Percentiles rank a stretch among this genome's conserved stretches.
Conservation (phyloP, 2,888 invertebrate species). For the Omphaloscelis lunosa region DNA sequence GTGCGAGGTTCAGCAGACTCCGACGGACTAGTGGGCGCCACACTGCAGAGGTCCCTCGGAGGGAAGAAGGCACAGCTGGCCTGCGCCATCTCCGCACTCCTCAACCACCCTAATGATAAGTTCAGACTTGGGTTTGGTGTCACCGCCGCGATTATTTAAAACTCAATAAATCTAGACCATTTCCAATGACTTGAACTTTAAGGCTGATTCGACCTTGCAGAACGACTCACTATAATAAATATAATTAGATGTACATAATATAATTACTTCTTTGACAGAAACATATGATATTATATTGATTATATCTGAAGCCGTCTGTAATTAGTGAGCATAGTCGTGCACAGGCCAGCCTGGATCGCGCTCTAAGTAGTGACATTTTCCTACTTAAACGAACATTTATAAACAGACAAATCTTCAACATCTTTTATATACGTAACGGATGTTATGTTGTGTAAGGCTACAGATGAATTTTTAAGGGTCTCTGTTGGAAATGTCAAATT, state of each 20-base stretch:
- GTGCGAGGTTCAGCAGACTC: slow-evolving; percentile 86
- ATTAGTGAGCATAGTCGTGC: slow-evolving; percentile 8
- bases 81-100: slow-evolving; percentile 85
- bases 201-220: neutral
- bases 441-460: slow-evolving; percentile 2
- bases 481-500: slow-evolving; percentile 13
- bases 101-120: slow-evolving; percentile 88
- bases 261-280: slow-evolving; percentile 28
- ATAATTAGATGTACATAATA: slow-evolving; percentile 7
- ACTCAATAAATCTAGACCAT: slow-evolving; percentile 9
- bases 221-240: slow-evolving; percentile 5
- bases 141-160: slow-evolving; percentile 81
- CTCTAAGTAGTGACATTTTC: neutral
- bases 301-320: neutral
- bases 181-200: slow-evolving; percentile 11
- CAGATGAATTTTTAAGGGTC: neutral
- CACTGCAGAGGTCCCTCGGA: slow-evolving; percentile 83
- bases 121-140: slow-evolving; percentile 87
- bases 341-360: neutral
- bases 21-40: slow-evolving; percentile 87
- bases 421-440: neutral
- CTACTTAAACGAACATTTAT: neutral
- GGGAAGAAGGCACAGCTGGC: slow-evolving; percentile 82
- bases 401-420: neutral
- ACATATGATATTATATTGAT: slow-evolving; percentile 17